Conservation (phyloP, 2,113 vertebrate species). For the Patagioenas fasciata region DNA sequence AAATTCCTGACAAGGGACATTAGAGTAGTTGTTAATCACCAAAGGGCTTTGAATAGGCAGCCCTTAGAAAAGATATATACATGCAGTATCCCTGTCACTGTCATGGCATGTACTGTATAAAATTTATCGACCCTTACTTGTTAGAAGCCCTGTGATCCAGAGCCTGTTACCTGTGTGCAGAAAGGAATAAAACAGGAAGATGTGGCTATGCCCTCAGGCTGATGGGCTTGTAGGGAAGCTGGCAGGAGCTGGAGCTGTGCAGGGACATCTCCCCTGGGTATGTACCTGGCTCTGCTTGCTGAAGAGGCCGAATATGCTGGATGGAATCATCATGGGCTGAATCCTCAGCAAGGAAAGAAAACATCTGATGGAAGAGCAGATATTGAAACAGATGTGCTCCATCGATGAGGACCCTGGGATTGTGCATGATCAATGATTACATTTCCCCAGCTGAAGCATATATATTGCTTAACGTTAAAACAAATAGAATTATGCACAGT, state of each 20-base stretch:
- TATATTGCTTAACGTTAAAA: neutral
- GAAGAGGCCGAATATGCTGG: neutral
- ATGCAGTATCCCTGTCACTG: neutral
- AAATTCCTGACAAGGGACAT: neutral
- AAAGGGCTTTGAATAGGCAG: neutral
- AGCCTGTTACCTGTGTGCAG: neutral
- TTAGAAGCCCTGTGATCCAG: neutral
- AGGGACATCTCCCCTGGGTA: neutral
- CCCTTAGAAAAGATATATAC: neutral
- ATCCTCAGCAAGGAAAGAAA: neutral
- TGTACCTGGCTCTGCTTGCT: accelerated
- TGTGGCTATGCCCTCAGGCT: neutral
- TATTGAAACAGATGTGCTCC: neutral
- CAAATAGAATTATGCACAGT: neutral
- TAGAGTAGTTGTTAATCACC: neutral
- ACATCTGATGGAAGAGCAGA: neutral
- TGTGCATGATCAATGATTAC: neutral
- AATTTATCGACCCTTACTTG: neutral
- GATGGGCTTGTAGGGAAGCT: neutral
- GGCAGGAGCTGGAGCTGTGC: neutral
- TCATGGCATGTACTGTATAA: neutral
- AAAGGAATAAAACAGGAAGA: neutral
- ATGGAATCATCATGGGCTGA: accelerated
- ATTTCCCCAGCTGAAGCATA: neutral
- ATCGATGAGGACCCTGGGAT: neutral